Evolutionary conservation across 2,888 invertebrate genomes (phyloP), one percentile per base, ranked within the genome.

Genomic region (Bellardia bayeri): DNA sequence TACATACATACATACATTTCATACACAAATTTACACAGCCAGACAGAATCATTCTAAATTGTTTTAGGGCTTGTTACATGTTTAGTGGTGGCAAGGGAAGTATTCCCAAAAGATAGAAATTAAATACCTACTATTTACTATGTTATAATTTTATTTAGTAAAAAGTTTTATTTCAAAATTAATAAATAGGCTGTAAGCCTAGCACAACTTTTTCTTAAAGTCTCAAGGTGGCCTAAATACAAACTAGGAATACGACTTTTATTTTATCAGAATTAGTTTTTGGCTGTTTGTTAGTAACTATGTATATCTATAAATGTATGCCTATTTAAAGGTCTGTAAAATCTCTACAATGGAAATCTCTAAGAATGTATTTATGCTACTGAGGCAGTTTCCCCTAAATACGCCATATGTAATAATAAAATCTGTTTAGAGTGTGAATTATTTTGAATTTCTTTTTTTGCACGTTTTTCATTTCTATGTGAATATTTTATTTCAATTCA

Each of bases 51-150:
- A 63, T 54, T 54, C 45, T 45, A 58, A 81, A 82, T 64, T 72
- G 72, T 72, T 64, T 63, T 80, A 80, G 63, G 58, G 61, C 63
- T 61, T 80, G 51, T 75, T 75, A 75, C 74, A 82, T 75, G 40
- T 68, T 13, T 66, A 23, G 1, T 37, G 16, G 49, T 40, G 11
- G 6, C 23, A 7, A 8, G 82, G 74, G 82, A 82, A 82, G 74
- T 49, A 8, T 7, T 54, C 51, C n/a, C 51, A n/a, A 4, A 16
- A 54, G 7, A 3, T 3, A 45, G 11, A 13, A 3, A 13, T 30
- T 9, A 30, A 4, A 8, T 37, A 37, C n/a, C n/a, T n/a, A n/a
- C 6, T 37, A 6, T 3, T 6, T 5, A 37, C 6, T 37, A 4
- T 37, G 3, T 1, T 37, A 37, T 37, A 0, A 5, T 37, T 37